These are phyloP conservation scores for Mellivora capensis DNA, from an alignment of 2,113 vertebrate genomes.

Conservation along the genomic window DNA sequence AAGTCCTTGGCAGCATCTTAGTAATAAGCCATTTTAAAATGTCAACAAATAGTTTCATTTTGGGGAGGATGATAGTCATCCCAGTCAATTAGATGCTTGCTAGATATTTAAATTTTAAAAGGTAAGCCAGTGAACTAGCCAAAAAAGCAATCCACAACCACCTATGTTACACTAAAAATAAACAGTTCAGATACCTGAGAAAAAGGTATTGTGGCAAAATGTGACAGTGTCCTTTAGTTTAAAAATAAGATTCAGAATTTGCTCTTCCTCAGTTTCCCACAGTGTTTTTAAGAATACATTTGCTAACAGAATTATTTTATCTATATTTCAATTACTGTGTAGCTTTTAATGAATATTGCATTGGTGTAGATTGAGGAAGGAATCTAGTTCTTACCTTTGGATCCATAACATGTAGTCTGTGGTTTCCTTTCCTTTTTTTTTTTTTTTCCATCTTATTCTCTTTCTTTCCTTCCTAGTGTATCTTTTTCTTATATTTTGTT, in stretches of 20 bases:
- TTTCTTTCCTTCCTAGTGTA: neutral
- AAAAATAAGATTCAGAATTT: constrained; percentile 69
- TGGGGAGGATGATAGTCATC: constrained; percentile 48
- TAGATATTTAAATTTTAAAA: constrained; percentile 70
- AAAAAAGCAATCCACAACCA: constrained; percentile 21
- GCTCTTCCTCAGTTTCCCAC: constrained; percentile 63
- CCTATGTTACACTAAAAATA: constrained; percentile 68
- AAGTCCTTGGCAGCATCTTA: constrained; percentile 68
- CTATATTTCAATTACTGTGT: constrained; percentile 64
- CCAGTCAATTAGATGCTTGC: constrained; percentile 60
- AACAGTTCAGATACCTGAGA: constrained; percentile 63
- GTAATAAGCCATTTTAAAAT: constrained; percentile 72
- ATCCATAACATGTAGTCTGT: neutral
- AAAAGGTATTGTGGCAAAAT: constrained; percentile 60
- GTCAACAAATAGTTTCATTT: constrained; percentile 67
- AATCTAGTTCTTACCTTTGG: neutral
- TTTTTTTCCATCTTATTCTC: neutral
- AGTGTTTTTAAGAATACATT: constrained; percentile 70
- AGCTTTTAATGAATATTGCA: neutral
- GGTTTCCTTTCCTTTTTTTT: neutral
- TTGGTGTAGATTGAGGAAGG: neutral
- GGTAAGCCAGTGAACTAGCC: constrained; percentile 40
- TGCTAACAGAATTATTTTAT: constrained; percentile 73
- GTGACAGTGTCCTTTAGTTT: constrained; percentile 67
- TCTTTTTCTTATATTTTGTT: neutral